Evolutionary conservation across 2,797 vertebrate genomes (phyloP).

Genomic region (Centropyge bicolor): DNA sequence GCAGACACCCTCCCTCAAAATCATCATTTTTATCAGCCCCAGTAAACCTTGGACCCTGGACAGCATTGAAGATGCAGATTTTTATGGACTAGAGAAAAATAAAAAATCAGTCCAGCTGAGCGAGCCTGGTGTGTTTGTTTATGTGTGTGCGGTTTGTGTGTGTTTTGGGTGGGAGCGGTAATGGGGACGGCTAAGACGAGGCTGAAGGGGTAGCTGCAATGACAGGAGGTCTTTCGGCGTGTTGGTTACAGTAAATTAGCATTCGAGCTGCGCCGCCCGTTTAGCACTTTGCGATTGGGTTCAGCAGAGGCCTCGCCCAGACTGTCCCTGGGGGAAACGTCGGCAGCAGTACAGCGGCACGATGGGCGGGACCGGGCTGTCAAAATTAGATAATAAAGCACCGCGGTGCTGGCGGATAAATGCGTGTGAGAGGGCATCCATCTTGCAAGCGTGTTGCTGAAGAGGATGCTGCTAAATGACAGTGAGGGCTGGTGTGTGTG

Average conservation of each 20-base stretch:
- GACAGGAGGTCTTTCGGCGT: conserved; percentile 76
- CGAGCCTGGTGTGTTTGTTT: conserved; percentile 37
- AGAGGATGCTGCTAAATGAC: conserved; percentile 85
- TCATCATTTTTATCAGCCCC: conserved; percentile 79
- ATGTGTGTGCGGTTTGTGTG: conserved; percentile 26
- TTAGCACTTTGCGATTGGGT: conserved; percentile 87
- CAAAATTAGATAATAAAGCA: conserved; percentile 90
- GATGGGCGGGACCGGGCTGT: conserved; percentile 84
- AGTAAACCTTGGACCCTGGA: conserved; percentile 72
- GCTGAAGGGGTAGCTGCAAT: conserved; percentile 61
- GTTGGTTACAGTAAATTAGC: conserved; percentile 86
- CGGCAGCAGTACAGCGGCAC: conserved; percentile 76
- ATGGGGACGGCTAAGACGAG: conserved; percentile 51
- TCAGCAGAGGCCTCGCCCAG: conserved; percentile 85
- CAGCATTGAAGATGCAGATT: conserved; percentile 69
- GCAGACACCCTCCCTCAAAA: conserved; percentile 70
- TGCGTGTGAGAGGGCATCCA: conserved; percentile 86
- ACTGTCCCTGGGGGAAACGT: conserved; percentile 83
- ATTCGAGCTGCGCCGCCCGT: conserved; percentile 79
- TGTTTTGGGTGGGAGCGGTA: conserved; percentile 42
- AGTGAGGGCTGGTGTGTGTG: conserved; percentile 62
- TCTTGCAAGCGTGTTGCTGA: conserved; percentile 83
- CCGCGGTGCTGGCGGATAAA: conserved; percentile 82
- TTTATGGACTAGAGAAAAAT: conserved; percentile 69
- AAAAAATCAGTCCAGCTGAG: conserved; percentile 35